phyloP scores from a whole-genome alignment of 2,113 vertebrate genomes.

The Triplophysa dalaica region DNA sequence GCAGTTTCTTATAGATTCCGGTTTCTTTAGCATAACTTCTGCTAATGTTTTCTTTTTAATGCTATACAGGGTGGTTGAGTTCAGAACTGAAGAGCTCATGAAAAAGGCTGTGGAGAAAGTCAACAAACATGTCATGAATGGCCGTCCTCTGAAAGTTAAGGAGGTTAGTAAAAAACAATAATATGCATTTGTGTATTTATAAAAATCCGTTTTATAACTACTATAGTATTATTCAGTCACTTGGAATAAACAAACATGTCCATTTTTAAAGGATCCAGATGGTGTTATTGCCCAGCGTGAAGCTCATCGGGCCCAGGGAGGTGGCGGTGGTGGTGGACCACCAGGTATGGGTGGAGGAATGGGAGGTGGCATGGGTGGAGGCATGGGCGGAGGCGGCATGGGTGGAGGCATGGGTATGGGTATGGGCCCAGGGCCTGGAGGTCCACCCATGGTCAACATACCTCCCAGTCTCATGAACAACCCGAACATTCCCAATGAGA shows the following conservation, averaged over 20 bases:
- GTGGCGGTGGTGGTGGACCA: constrained; percentile 67
- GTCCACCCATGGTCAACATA: constrained; percentile 82
- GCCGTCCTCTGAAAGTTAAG: constrained; percentile 94
- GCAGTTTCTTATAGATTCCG: neutral
- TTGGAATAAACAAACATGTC: neutral
- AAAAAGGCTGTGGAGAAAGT: constrained; percentile 96
- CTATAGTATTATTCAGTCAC: too few species aligned
- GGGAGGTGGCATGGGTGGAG: constrained; percentile 58
- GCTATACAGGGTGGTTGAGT: constrained; percentile 88
- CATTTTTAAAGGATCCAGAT: constrained; percentile 82
- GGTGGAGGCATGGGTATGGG: constrained; percentile 54
- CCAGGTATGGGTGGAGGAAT: constrained; percentile 67
- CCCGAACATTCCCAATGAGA: constrained; percentile 94
- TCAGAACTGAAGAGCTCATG: constrained; percentile 97
- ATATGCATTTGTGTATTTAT: neutral
- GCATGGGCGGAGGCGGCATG: constrained; percentile 61
- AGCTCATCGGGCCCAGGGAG: constrained; percentile 79
- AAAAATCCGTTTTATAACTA: too few species aligned
- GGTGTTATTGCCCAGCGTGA: constrained; percentile 92
- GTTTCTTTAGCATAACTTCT: neutral
- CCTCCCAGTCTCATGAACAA: constrained; percentile 95
- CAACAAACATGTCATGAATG: constrained; percentile 94
- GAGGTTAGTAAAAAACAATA: constrained; percentile 74
- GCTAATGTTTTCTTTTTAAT: constrained; percentile 4
- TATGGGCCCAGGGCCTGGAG: constrained; percentile 74